Evolutionary conservation across 2,888 invertebrate genomes (phyloP).

Genomic region (Scaptomyza flava): DNA sequence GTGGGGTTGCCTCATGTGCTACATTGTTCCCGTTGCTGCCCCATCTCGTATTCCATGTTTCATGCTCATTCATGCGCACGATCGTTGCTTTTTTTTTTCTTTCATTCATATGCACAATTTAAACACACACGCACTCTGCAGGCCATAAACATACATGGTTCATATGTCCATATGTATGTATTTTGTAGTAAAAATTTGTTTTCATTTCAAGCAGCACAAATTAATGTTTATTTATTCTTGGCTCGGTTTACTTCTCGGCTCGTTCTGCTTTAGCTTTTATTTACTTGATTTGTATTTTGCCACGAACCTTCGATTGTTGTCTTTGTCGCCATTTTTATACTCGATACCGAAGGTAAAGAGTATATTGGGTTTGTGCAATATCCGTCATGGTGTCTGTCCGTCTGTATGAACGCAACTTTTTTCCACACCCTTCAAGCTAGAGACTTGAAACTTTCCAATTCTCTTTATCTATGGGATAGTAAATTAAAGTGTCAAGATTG

Average conservation of each 20-base stretch:
- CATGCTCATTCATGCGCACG: constrained; percentile 73
- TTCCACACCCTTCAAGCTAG: no score
- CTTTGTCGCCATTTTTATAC: constrained; percentile 48
- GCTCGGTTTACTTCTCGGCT: constrained; percentile 42
- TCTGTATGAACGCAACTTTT: no score
- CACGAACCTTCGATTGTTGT: constrained; percentile 32
- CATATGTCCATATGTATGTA: no score
- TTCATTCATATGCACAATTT: constrained; percentile 70
- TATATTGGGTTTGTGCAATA: no score
- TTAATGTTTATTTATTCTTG: constrained; percentile 67
- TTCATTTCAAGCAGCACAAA: constrained; percentile 43
- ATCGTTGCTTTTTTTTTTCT: constrained; percentile 26
- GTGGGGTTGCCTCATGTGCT: constrained; percentile 10
- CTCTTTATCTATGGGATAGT: no score
- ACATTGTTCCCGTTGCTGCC: constrained; percentile 17
- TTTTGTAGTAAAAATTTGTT: constrained; percentile 44
- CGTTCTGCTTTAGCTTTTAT: constrained; percentile 7
- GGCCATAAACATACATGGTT: no score
- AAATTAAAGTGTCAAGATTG: no score
- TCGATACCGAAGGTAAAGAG: no score
- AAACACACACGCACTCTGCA: constrained; percentile 20
- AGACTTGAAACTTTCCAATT: no score
- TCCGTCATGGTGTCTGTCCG: no score
- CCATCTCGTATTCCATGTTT: constrained; percentile 45
- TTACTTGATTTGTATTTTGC: constrained; percentile 28